phyloP scores from a whole-genome alignment of 2,113 vertebrate genomes.

The Antigone vipio region DNA sequence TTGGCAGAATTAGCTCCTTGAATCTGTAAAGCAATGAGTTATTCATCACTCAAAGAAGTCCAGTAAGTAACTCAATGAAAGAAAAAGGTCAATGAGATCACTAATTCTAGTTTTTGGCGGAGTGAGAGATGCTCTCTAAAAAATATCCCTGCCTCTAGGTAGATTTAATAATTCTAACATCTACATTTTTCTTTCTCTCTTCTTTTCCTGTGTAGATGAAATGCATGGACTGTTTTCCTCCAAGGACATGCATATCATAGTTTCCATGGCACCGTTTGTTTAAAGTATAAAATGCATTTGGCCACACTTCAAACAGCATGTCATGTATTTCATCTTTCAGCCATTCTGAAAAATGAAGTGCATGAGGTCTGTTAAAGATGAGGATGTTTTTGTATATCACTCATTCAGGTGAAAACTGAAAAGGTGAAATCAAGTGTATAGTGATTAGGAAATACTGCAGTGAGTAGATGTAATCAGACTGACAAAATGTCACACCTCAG shows the following conservation, averaged over 20 bases:
- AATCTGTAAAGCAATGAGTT: background rate
- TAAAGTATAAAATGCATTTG: slow-evolving; percentile 48
- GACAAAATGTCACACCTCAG: slow-evolving; percentile 37
- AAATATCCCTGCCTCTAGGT: background rate
- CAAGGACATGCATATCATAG: slow-evolving; percentile 26
- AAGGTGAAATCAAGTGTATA: slow-evolving; percentile 58
- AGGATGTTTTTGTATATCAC: slow-evolving; percentile 12
- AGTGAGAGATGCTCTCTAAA: background rate
- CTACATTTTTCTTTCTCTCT: background rate
- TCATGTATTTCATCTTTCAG: slow-evolving; percentile 8
- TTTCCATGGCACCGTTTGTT: slow-evolving; percentile 41
- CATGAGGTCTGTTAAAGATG: background rate
- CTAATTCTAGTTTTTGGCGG: background rate
- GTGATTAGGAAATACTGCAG: background rate
- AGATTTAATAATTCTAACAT: slow-evolving; percentile 24
- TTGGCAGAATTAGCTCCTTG: background rate
- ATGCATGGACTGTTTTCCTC: slow-evolving; percentile 27
- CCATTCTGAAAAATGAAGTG: slow-evolving; percentile 37
- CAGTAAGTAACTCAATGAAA: background rate
- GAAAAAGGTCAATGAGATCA: background rate
- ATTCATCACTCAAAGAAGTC: background rate
- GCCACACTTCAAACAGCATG: slow-evolving; percentile 33
- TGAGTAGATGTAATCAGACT: slow-evolving; percentile 4
- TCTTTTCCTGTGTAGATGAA: slow-evolving; percentile 2
- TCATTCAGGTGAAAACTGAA: slow-evolving; percentile 52